Evolutionary conservation across 2,888 invertebrate species (phyloP), one percentile per base, ranked within the genome.

Genomic region (Drosophila silvestris): DNA sequence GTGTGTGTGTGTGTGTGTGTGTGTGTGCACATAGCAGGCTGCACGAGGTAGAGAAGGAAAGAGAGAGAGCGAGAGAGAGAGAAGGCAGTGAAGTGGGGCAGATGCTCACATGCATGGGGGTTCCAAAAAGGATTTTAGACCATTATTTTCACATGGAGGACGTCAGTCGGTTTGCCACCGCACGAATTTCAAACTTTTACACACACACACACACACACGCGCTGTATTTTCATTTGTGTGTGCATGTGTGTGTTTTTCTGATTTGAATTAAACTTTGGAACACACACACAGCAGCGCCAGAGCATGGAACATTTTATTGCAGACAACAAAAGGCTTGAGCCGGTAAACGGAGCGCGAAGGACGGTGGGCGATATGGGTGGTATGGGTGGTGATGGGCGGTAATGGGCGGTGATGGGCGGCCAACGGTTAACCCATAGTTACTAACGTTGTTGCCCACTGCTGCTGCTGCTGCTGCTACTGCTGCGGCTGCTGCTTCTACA

Each of bases 241-340:
- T 72, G 39, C 16, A 54, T 56, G 82, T 81, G 82, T 79, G 80
- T 66, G 44, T 77, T 86, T 90, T 86, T 90, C 90, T 90, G 90
- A 90, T 89, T 86, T 89, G 89, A 90, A 87, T 90, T 90, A 87
- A 87, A 87, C 90, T 87, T 90, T 90, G 77, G 74, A 78, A 70
- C 83, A 61, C 75, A 57, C 74, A 76, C 59, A 66, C 65, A 61
- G 54, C 39, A 64, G 76, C 68, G 65, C 47, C 65, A 54, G 61
- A 77, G 81, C 85, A 82, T 82, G 85, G 88, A 81, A 83, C 83
- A 90, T 88, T 85, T 85, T 76, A 76, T 88, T 85, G 89, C 86
- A 85, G 86, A 86, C 89, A 86, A 86, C 86, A 86, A 86, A 87
- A 90, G 86, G 90, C 80, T 87, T 82, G 85, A 86, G 87, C 70